phyloP scores from a whole-genome alignment of 2,113 vertebrate genomes.

The Rhegmatorhina hoffmannsi region DNA sequence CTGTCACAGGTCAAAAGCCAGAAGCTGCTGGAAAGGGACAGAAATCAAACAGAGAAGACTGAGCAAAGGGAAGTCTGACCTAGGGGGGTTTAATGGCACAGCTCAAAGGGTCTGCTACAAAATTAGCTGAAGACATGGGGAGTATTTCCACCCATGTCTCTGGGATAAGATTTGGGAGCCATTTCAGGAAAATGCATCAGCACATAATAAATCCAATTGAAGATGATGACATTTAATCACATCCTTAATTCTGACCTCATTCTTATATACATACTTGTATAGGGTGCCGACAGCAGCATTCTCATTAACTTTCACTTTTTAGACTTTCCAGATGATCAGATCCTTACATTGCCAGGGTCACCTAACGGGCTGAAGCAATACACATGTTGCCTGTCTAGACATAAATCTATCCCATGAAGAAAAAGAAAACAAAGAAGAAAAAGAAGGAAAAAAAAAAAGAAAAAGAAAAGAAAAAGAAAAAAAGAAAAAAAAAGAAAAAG shows the following conservation, averaged over 20 bases:
- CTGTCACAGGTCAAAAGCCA: fast-evolving
- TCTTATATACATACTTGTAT: fast-evolving
- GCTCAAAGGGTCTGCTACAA: not conserved
- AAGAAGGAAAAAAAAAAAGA: fast-evolving
- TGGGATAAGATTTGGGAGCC: not conserved
- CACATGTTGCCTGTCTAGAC: not conserved
- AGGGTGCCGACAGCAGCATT: not conserved
- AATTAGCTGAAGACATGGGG: not conserved
- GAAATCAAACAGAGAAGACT: not conserved
- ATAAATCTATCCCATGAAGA: not conserved
- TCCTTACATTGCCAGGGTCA: not conserved
- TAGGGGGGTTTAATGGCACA: not conserved
- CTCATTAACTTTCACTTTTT: not conserved
- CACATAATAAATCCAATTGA: not conserved
- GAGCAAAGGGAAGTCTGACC: not conserved
- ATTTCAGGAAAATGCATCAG: not conserved
- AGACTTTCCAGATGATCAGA: not conserved
- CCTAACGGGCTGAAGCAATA: not conserved
- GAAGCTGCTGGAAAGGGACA: not conserved
- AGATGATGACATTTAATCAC: not conserved
- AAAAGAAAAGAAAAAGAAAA: no score
- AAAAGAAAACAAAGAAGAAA: fast-evolving
- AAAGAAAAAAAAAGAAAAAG: no score
- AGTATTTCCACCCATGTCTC: not conserved
- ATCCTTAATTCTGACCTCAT: not conserved